phyloP scores from a whole-genome alignment of 1,140 invertebrate species.

The Drosophila bocki region DNA sequence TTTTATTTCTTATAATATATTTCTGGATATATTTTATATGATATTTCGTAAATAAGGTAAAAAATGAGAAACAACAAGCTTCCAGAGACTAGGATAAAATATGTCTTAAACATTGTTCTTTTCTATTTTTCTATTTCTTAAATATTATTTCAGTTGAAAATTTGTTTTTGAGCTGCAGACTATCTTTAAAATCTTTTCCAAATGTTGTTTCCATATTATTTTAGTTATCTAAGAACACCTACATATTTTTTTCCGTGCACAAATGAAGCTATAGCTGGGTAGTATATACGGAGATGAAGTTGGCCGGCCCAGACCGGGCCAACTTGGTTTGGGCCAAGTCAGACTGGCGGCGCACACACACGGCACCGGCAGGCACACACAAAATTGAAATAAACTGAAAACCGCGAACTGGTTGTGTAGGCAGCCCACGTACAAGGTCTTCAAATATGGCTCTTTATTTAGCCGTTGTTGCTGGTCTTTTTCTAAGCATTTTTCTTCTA shows the following conservation, averaged over 20 bases:
- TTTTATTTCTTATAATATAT: no score
- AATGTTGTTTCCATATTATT: not conserved
- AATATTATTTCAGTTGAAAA: no score
- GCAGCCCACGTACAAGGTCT: conserved; percentile 81
- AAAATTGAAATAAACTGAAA: conserved; percentile 75
- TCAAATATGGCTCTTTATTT: conserved; percentile 79
- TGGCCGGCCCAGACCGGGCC: conserved; percentile 31
- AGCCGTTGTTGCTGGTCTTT: conserved; percentile 44
- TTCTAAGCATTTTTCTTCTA: conserved; percentile 81
- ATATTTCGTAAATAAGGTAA: no score
- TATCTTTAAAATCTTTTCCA: no score
- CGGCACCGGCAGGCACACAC: conserved; percentile 20
- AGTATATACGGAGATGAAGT: conserved; percentile 49
- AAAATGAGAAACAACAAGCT: no score
- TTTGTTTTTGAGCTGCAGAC: no score
- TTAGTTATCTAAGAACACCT: not conserved
- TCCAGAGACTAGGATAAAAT: no score
- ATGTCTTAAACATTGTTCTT: not conserved
- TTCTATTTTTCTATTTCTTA: not conserved
- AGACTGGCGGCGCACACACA: conserved; percentile 16
- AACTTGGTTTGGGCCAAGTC: conserved; percentile 22
- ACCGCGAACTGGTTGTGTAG: conserved; percentile 79
- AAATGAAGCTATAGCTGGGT: conserved; percentile 6
- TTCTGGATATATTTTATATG: no score
- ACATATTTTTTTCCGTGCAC: conserved; percentile 3